These are phyloP conservation scores for Phrynocephalus forsythii DNA, from an alignment of 2,797 vertebrate species.

Conservation along the genomic window DNA sequence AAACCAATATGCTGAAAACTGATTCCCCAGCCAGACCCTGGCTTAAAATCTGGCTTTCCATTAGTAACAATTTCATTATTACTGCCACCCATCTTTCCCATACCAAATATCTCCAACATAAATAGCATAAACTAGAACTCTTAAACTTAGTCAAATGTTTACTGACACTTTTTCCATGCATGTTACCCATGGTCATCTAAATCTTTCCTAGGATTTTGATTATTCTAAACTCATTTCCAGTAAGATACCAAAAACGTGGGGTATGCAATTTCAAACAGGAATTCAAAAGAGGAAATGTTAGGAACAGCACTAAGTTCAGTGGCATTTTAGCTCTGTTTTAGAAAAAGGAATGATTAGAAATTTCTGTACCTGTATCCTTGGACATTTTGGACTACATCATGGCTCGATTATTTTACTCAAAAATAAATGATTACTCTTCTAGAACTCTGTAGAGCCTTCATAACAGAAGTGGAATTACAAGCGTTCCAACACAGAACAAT, in stretches of 20 bases:
- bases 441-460: background rate
- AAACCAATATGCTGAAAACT: background rate
- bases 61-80: background rate
- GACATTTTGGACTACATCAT: background rate
- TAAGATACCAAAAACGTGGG: background rate
- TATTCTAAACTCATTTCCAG: background rate
- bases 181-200: background rate
- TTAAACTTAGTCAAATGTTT: background rate
- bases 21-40: background rate
- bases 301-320: background rate
- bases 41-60: background rate
- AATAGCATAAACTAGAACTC: background rate
- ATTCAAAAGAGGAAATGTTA: background rate
- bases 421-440: background rate
- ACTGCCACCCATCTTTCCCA: too few species aligned
- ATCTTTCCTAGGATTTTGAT: too few species aligned
- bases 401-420: background rate
- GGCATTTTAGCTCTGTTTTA: constrained; percentile 26
- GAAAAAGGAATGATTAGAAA: background rate
- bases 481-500: constrained; percentile 19
- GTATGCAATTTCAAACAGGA: background rate
- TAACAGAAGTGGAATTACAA: constrained; percentile 28
- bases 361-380: background rate
- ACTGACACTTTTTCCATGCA: background rate
- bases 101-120: background rate